Evolutionary conservation across 2,888 invertebrate species (phyloP).

Genomic region (Drosophila barbarae): DNA sequence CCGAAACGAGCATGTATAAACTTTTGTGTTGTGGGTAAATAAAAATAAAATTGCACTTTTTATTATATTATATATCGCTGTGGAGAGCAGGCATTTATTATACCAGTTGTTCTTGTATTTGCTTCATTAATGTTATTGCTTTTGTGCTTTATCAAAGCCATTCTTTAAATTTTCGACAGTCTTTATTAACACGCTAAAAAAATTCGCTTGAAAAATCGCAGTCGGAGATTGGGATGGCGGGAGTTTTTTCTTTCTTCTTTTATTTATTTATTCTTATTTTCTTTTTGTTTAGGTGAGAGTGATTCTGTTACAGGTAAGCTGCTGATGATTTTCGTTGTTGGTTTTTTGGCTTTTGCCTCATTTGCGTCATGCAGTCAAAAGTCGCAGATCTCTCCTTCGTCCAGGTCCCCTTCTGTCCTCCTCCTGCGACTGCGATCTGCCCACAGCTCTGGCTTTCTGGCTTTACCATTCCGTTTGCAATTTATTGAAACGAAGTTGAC

Average conservation of each 20-base stretch:
- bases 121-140: constrained; percentile 37
- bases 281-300: constrained; percentile 16
- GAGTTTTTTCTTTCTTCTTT: constrained; percentile 4
- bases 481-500: constrained; percentile 74
- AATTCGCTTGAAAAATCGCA: constrained; percentile 50
- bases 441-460: constrained; percentile 18
- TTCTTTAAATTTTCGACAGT: constrained; percentile 60
- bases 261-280: too few relatives aligned
- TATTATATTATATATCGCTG: constrained; percentile 39
- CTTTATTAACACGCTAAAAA: constrained; percentile 59
- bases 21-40: constrained; percentile 27
- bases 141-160: constrained; percentile 49
- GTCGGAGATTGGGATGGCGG: constrained; percentile 5
- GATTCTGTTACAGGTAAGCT: constrained; percentile 55
- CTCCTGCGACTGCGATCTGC: constrained; percentile 11
- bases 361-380: constrained; percentile 63
- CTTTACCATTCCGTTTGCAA: constrained; percentile 65
- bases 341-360: constrained; percentile 51
- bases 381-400: constrained; percentile 25
- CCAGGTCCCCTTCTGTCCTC: constrained; percentile 29
- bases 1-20: constrained; percentile 10
- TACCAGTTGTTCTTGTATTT: constrained; percentile 57
- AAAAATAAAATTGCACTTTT: constrained; percentile 58
- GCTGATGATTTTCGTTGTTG: constrained; percentile 45
- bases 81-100: constrained; percentile 45